Evolutionary conservation across 2,797 vertebrate genomes (phyloP).

Genomic region (Iguana delicatissima): DNA sequence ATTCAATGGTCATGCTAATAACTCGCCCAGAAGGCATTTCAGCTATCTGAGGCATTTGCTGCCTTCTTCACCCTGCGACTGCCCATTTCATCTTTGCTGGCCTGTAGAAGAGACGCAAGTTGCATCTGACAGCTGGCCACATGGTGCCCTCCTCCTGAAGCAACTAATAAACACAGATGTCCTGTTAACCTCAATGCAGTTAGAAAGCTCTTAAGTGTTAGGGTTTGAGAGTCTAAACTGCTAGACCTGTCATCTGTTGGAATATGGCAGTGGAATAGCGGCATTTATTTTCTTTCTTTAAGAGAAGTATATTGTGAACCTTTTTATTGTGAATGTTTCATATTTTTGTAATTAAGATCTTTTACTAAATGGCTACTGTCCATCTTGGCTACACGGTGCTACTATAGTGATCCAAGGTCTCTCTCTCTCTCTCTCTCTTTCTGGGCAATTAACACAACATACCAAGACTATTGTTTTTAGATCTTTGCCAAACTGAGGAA

Average conservation of each 20-base stretch:
- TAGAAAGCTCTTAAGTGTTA: neutral
- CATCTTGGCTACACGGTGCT: neutral
- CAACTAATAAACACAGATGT: neutral
- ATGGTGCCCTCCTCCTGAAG: neutral
- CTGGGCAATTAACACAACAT: neutral
- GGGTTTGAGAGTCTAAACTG: neutral
- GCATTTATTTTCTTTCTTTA: neutral
- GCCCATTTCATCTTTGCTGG: neutral
- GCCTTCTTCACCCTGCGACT: slow-evolving; percentile 5
- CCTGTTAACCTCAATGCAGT: neutral
- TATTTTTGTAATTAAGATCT: neutral
- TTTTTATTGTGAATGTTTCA: neutral
- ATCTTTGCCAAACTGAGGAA: neutral
- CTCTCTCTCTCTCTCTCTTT: neutral
- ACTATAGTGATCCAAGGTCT: neutral
- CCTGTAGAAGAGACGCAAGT: neutral
- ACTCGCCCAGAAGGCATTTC: slow-evolving; percentile 6
- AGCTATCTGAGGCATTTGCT: neutral
- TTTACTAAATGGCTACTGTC: neutral
- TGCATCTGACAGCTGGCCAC: neutral
- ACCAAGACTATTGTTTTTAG: neutral
- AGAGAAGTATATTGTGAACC: neutral
- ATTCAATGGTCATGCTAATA: neutral
- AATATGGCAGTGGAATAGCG: neutral
- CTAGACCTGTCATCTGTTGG: neutral